Conservation (phyloP, 1,140 invertebrate genomes). For the Heliconius melpomene region DNA sequence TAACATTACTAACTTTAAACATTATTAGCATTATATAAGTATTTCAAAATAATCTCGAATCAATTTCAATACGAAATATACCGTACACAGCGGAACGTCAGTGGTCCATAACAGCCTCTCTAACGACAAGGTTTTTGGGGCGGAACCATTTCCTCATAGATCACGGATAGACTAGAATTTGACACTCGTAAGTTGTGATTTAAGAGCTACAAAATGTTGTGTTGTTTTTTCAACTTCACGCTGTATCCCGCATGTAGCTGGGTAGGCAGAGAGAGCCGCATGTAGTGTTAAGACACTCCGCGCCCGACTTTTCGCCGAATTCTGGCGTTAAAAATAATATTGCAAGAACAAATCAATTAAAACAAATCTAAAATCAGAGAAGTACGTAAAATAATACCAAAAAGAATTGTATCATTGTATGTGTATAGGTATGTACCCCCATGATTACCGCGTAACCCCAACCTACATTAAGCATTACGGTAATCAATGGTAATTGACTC, state of each 20-base stretch:
- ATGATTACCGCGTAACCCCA: conserved; percentile 9
- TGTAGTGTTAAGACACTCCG: not conserved
- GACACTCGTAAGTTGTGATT: not conserved
- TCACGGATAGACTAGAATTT: conserved; percentile 17
- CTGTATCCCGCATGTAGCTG: not conserved
- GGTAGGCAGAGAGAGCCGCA: not conserved
- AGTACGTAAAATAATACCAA: not conserved
- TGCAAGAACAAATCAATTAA: not conserved
- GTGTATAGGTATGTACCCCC: not conserved
- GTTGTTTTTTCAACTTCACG: not conserved
- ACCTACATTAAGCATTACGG: conserved; percentile 5
- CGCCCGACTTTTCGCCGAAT: not conserved
- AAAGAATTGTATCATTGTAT: not conserved
- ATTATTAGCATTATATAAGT: not conserved
- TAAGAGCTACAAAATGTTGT: no score
- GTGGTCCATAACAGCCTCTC: conserved; percentile 28
- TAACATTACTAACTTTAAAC: not conserved
- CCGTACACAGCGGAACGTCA: not conserved
- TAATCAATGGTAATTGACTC: conserved; percentile 13
- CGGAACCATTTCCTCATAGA: conserved; percentile 29
- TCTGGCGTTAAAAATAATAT: not conserved
- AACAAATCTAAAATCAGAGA: not conserved
- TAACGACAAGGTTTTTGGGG: conserved; percentile 29
- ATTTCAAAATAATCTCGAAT: not conserved
- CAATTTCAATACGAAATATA: not conserved